Percentiles rank a stretch among this genome's conserved stretches.
These are phyloP conservation scores for Amblyjoppa fuscipennis DNA, from an alignment of 2,888 invertebrate genomes.

Conservation along the genomic window DNA sequence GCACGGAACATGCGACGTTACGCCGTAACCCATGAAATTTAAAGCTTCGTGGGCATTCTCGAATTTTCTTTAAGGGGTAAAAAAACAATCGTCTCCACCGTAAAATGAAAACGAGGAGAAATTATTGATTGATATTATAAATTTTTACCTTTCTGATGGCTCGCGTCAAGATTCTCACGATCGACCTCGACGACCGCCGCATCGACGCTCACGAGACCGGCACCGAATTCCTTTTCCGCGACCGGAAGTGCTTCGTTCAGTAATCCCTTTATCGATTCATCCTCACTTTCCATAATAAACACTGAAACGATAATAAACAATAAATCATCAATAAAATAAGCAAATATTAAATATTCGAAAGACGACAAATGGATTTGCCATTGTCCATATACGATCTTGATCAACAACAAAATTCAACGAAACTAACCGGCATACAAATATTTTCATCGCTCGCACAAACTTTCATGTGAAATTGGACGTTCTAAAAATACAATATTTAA, in stretches of 20 bases:
- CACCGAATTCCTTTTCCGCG: constrained; percentile 76
- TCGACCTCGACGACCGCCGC: constrained; percentile 78
- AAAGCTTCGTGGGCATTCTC: not conserved
- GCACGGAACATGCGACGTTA: too few species aligned
- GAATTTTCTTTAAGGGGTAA: not conserved
- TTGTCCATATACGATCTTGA: not conserved
- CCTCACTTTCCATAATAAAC: constrained; percentile 79
- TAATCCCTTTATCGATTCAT: constrained; percentile 72
- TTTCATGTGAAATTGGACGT: not conserved
- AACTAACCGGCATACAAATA: not conserved
- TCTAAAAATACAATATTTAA: not conserved
- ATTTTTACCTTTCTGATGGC: constrained; percentile 77
- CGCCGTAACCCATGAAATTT: not conserved
- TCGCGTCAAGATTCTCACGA: constrained; percentile 78
- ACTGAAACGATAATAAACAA: constrained; percentile 71
- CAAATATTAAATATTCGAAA: not conserved
- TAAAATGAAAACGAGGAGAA: not conserved
- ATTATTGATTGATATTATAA: not conserved
- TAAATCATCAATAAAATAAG: not conserved
- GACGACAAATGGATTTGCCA: not conserved
- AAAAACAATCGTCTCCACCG: not conserved
- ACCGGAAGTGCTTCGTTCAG: constrained; percentile 76
- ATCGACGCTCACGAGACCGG: constrained; percentile 73
- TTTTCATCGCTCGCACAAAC: not conserved
- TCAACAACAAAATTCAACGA: not conserved